Base-by-base conservation (phyloP, 2,888 invertebrate genomes). In the Spodoptera picta region DNA sequence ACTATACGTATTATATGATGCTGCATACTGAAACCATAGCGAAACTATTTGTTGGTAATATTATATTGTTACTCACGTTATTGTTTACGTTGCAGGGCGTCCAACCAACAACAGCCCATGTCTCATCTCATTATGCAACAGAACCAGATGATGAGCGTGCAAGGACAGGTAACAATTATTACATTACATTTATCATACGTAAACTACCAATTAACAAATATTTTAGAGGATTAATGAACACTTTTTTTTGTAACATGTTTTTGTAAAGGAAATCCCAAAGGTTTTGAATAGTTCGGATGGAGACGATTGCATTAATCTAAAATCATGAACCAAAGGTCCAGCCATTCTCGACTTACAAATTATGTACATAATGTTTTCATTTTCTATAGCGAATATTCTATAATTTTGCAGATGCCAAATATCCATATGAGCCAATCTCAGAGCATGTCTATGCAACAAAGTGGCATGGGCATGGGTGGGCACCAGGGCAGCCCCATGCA, bases 401-500 rank as follows among this genome's bases (percentile, higher is more conserved):
- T 54, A 52, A 71, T 45, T 73, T 86, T 93, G 79, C 95, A 96
- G 94, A 95, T 96, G 94, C 93, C 96, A 73, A 96, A 95, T 79
- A 95, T 97, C 83, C 96, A 96, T 85, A 96, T 97, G 96, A 95
- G 95, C 79, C 97, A 97, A 87, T 95, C 96, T 5, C 96, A 96
- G 82, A 96, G 96, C 77, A 95, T 96, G 88, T 95, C 96, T 23
- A 94, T 96, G 87, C 95, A 86, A 79, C 83, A 87, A 86, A 84
- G 86, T 58, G 87, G 90, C 65, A 88, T 88, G 86, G 83, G 83
- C 58, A 81, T 82, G 80, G 71, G 69, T 46, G 77, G 82, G 42
- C 86, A 86, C 68, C 87, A 85, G 69, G 83, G 84, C 71, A 85
- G 77, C 59, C 85, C 88, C 52, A 87, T 87, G 87, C 88, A 85